Base-by-base conservation (phyloP, 2,888 invertebrate genomes). In the Tyria jacobaeae region DNA sequence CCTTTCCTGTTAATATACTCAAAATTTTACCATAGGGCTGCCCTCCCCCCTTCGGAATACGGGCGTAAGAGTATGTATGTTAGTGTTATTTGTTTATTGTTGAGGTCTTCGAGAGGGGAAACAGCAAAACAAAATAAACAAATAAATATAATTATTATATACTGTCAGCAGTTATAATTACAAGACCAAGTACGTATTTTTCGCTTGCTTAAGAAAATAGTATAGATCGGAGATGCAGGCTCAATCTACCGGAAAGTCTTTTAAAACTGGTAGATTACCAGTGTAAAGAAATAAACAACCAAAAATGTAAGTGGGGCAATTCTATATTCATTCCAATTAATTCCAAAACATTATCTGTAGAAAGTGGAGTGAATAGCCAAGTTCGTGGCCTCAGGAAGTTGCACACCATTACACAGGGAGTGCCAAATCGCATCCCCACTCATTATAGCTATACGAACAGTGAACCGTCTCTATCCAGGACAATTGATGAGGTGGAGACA, bases 401-500 rank as follows among this genome's bases (percentile, higher is more conserved):
- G 54, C 79, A 83, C 76, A 65, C 88, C 91, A 91, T 92, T 90
- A 89, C 78, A 63, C 77, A 70, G 62, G 71, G 82, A 87, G 88
- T 82, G 86, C 82, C 82, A 84, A 85, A 83, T 87, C 84, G 80
- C 82, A 80, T 80, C 85, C 85, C 88, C 79, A 75, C 83, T 86
- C 83, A 83, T 84, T 82, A 83, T 76, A 73, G 80, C 78, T 68
- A 78, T 82, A 78, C 72, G 78, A 82, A 84, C 79, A 15, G 81
- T 71, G 70, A 76, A 41, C 50, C n/a, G 25, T 59, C 39, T 31
- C 35, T 81, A 76, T 85, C 85, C 83, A 81, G 79, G 79, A 79
- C 82, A 86, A 90, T 89, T 86, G 87, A 90, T 88, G 87, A 87
- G 80, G 86, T 84, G 84, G 86, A 83, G 84, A 84, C 83, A 80